Conservation (phyloP, 2,113 vertebrate genomes). For the Catagonus wagneri region DNA sequence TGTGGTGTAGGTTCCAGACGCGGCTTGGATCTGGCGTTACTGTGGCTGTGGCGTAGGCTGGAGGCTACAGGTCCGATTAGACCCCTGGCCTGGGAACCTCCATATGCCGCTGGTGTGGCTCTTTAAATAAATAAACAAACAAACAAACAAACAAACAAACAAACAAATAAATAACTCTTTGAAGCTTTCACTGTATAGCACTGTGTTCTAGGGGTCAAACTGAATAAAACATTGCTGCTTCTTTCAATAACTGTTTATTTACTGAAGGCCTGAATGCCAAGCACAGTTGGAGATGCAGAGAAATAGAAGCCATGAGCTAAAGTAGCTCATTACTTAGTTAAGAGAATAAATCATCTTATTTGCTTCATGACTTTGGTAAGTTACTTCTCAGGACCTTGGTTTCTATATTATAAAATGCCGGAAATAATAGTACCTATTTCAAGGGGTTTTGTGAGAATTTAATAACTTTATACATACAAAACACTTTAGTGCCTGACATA, state of each 20-base stretch:
- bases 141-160: too few species aligned
- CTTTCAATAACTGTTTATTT: neutral
- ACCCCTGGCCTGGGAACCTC: too few species aligned
- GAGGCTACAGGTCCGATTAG: too few species aligned
- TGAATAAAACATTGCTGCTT: constrained; percentile 34
- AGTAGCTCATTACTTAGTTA: neutral
- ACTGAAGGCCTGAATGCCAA: neutral
- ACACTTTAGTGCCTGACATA: neutral
- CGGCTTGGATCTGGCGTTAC: too few species aligned
- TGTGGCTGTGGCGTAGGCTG: too few species aligned
- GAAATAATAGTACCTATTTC: constrained; percentile 38
- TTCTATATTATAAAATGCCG: neutral
- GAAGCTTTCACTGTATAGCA: neutral
- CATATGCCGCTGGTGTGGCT: too few species aligned
- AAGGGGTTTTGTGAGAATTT: neutral
- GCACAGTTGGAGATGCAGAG: neutral
- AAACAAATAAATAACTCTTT: too few species aligned
- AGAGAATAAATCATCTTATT: constrained; percentile 32
- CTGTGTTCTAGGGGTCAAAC: neutral
- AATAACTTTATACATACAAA: constrained; percentile 26
- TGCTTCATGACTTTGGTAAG: neutral
- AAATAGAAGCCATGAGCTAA: neutral
- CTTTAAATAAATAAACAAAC: too few species aligned
- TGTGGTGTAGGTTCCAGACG: too few species aligned
- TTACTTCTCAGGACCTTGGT: neutral